Percentiles rank a stretch among this genome's conserved stretches.
phyloP scores from a whole-genome alignment of 2,113 vertebrate species.

The Phalacrocorax brasilianus region DNA sequence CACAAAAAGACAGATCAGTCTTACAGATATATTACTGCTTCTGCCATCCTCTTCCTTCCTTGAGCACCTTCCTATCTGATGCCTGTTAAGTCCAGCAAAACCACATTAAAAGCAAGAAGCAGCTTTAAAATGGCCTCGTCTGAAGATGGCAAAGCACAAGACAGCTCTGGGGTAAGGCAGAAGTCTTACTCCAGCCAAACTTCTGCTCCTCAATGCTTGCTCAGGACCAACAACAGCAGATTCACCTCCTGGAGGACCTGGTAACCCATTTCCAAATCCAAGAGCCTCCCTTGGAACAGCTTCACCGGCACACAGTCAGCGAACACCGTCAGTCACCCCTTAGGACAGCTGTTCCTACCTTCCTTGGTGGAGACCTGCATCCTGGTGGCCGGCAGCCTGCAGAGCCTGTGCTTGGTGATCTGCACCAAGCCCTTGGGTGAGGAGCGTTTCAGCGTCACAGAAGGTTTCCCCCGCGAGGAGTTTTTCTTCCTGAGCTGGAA shows the following conservation, averaged over 20 bases:
- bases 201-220: background rate
- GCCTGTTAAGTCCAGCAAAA: background rate
- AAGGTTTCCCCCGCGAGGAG: conserved; percentile 41
- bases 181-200: background rate
- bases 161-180: rapidly evolving
- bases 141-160: background rate
- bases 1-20: background rate
- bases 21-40: background rate
- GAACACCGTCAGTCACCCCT: background rate
- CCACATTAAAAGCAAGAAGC: background rate
- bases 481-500: conserved; percentile 70
- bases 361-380: conserved; percentile 60
- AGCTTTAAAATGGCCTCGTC: background rate
- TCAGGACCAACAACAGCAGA: background rate
- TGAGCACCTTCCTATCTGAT: background rate
- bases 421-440: conserved; percentile 78
- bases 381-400: conserved; percentile 66
- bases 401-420: conserved; percentile 82
- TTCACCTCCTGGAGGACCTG: background rate
- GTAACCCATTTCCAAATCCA: background rate
- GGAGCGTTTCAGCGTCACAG: conserved; percentile 41
- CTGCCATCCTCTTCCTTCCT: background rate
- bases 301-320: rapidly evolving
- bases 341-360: conserved; percentile 65
- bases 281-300: background rate